Percentiles rank a stretch among this genome's conserved stretches.
Evolutionary conservation across 2,888 invertebrate species (phyloP).

Genomic region (Dasypolia templi): DNA sequence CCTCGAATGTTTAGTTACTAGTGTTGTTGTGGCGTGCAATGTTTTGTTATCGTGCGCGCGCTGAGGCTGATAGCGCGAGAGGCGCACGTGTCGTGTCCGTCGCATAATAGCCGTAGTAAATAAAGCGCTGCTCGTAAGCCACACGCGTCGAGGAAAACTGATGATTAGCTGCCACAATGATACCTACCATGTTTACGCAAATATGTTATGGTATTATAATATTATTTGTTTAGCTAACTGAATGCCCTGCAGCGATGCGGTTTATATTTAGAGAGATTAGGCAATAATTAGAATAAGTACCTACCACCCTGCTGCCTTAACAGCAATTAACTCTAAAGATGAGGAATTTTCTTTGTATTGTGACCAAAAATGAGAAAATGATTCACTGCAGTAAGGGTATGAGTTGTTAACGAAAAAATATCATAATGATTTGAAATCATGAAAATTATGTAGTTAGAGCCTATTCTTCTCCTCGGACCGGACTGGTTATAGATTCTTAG

Average conservation of each 20-base stretch:
- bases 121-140: conserved; percentile 73
- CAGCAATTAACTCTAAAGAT: not conserved
- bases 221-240: conserved; percentile 39
- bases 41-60: conserved; percentile 73
- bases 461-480: not conserved
- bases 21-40: conserved; percentile 62
- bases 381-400: not conserved
- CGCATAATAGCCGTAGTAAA: conserved; percentile 75
- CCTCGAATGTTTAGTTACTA: conserved; percentile 62
- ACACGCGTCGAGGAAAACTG: conserved; percentile 56
- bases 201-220: conserved; percentile 26
- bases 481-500: not conserved
- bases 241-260: conserved; percentile 9
- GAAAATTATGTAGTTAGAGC: not conserved
- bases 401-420: not conserved
- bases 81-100: conserved; percentile 75
- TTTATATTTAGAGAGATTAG: not conserved
- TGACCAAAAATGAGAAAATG: not conserved
- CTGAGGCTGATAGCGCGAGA: conserved; percentile 71
- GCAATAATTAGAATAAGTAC: conserved; percentile 3
- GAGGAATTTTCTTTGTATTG: not conserved
- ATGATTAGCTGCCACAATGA: conserved; percentile 25
- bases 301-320: not conserved
- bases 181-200: conserved; percentile 37
- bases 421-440: not conserved